These are phyloP conservation scores for Oncorhynchus nerka DNA, from an alignment of 2,113 vertebrate species.

Conservation along the genomic window DNA sequence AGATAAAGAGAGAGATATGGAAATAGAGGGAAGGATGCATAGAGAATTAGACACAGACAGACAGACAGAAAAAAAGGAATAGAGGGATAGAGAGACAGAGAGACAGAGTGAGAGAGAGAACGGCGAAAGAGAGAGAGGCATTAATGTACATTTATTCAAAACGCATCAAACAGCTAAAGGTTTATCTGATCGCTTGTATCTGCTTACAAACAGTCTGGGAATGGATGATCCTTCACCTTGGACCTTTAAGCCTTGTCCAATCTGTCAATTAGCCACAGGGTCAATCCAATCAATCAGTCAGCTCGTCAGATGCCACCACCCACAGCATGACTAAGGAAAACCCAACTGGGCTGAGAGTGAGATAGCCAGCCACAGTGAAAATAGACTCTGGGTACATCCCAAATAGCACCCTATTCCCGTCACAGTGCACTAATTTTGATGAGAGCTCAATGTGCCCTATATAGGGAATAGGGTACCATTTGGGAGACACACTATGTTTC, in stretches of 20 bases:
- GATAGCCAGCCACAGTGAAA: constrained; percentile 32
- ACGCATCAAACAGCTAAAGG: no score
- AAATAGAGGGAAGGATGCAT: background rate
- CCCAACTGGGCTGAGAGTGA: constrained; percentile 17
- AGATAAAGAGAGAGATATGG: background rate
- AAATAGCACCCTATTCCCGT: background rate
- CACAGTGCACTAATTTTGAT: background rate
- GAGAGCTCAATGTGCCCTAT: no score
- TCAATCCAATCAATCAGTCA: background rate
- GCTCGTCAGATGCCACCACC: constrained; percentile 25
- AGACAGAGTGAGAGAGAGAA: no score
- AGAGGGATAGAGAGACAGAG: no score
- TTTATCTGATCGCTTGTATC: no score
- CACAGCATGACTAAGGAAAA: constrained; percentile 24
- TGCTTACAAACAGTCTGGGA: no score
- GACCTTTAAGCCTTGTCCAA: background rate
- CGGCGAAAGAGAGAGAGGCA: no score
- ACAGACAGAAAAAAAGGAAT: no score
- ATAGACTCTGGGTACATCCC: constrained; percentile 34
- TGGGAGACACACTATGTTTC: no score
- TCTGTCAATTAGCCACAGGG: background rate
- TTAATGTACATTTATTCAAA: no score
- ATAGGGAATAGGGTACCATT: background rate
- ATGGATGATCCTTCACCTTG: background rate
- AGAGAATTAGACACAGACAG: no score